phyloP scores from a whole-genome alignment of 2,797 vertebrate species.

The Galagoides demidoff region DNA sequence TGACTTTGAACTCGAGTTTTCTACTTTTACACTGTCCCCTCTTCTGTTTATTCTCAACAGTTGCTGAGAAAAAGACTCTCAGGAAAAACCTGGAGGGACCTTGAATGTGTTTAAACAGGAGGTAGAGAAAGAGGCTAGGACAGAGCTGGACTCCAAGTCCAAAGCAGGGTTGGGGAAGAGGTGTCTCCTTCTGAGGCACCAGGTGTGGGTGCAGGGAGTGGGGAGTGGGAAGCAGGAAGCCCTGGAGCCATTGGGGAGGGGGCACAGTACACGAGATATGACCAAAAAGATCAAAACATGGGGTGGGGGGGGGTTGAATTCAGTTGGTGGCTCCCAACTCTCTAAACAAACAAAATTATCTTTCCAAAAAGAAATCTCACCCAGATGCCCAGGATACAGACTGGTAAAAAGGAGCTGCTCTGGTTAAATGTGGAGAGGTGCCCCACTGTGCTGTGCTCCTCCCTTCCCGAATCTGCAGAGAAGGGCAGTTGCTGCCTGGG shows the following conservation, averaged over 20 bases:
- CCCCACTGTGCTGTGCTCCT: neutral
- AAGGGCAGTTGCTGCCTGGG: fast-evolving
- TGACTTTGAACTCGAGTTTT: conserved; percentile 55
- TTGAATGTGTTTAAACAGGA: conserved; percentile 59
- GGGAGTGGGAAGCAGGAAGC: neutral
- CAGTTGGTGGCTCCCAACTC: neutral
- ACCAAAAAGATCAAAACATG: neutral
- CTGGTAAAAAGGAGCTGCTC: neutral
- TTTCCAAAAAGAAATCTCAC: conserved; percentile 7
- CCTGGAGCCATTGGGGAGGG: neutral
- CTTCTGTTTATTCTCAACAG: conserved; percentile 51
- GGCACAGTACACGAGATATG: neutral
- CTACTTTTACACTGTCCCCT: neutral
- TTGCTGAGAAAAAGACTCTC: neutral
- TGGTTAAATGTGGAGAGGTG: neutral
- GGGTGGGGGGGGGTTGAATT: too few species aligned
- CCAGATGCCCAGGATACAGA: neutral
- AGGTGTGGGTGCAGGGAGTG: fast-evolving
- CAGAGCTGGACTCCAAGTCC: neutral
- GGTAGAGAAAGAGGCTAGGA: neutral
- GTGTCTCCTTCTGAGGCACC: neutral
- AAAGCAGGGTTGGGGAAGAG: neutral
- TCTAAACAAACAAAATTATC: neutral
- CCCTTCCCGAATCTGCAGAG: neutral
- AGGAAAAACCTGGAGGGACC: neutral